phyloP scores from a whole-genome alignment of 2,113 vertebrate species.

The Artemisiospiza belli region DNA sequence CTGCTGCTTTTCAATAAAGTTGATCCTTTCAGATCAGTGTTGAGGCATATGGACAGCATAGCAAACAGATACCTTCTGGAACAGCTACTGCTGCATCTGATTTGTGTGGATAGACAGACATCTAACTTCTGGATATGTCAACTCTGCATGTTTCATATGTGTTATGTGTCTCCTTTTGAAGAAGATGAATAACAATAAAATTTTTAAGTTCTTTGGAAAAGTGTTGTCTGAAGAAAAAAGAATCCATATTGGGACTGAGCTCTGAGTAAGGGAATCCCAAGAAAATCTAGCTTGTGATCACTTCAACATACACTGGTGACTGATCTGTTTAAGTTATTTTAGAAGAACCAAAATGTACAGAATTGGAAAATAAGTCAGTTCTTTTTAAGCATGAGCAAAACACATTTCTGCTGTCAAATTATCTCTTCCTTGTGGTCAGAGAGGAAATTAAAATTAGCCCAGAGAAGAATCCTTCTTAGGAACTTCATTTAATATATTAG shows the following conservation, averaged over 20 bases:
- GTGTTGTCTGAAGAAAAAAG: not conserved
- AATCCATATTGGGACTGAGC: not conserved
- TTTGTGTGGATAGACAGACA: not conserved
- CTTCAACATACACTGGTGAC: slow-evolving; percentile 37
- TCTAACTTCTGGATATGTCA: not conserved
- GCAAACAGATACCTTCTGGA: not conserved
- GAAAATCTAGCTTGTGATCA: not conserved
- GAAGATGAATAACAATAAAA: not conserved
- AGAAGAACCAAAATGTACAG: slow-evolving; percentile 39
- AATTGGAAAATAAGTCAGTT: slow-evolving; percentile 52
- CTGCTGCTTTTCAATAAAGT: not conserved
- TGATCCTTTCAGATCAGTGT: not conserved
- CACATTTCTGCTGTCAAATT: slow-evolving; percentile 48
- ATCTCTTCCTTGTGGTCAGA: slow-evolving; percentile 46
- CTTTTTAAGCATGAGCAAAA: slow-evolving; percentile 58
- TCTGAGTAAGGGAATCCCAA: not conserved
- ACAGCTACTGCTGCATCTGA: not conserved
- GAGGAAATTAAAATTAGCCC: slow-evolving; percentile 55
- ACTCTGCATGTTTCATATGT: not conserved
- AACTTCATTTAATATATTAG: slow-evolving; percentile 44
- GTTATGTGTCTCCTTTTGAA: not conserved
- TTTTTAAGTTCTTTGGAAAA: not conserved
- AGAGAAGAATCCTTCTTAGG: slow-evolving; percentile 40
- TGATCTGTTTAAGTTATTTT: slow-evolving; percentile 53
- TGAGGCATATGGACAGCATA: not conserved